Percentiles rank a stretch among this genome's conserved stretches.
phyloP scores from a whole-genome alignment of 2,888 invertebrate species.

The Lasioglossum morio region DNA sequence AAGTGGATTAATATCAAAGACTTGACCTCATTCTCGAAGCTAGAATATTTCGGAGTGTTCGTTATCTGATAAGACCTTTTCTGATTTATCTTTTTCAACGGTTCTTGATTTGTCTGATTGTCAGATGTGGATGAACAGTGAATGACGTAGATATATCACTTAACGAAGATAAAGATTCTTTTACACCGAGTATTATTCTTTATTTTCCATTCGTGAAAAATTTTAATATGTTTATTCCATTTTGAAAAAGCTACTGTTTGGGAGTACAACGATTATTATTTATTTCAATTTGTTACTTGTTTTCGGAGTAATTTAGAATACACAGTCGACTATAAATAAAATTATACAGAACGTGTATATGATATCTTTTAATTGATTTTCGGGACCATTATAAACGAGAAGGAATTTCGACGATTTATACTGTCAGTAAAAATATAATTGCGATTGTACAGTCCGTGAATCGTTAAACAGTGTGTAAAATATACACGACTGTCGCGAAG shows the following conservation, averaged over 20 bases:
- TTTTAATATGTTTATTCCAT: too few species aligned
- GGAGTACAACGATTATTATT: too few species aligned
- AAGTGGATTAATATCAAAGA: neutral
- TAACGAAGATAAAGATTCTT: neutral
- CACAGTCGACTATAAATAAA: too few species aligned
- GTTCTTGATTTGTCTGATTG: neutral
- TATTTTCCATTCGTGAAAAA: too few species aligned
- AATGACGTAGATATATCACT: neutral
- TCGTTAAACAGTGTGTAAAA: neutral
- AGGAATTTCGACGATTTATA: neutral
- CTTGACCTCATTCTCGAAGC: constrained; percentile 1
- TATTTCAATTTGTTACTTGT: neutral
- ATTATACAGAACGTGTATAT: neutral
- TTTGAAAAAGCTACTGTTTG: too few species aligned
- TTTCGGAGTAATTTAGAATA: neutral
- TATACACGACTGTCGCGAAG: too few species aligned
- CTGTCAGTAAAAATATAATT: neutral
- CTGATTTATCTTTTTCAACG: neutral
- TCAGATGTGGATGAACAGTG: neutral
- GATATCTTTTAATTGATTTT: neutral
- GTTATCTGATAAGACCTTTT: constrained; percentile 12
- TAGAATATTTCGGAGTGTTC: neutral
- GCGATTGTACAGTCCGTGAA: neutral
- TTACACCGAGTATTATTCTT: too few species aligned
- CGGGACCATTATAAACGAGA: neutral